Percentiles rank a stretch among this genome's conserved stretches.
These are phyloP conservation scores for Coelopa pilipes DNA, from an alignment of 2,888 invertebrate species.

Conservation along the genomic window DNA sequence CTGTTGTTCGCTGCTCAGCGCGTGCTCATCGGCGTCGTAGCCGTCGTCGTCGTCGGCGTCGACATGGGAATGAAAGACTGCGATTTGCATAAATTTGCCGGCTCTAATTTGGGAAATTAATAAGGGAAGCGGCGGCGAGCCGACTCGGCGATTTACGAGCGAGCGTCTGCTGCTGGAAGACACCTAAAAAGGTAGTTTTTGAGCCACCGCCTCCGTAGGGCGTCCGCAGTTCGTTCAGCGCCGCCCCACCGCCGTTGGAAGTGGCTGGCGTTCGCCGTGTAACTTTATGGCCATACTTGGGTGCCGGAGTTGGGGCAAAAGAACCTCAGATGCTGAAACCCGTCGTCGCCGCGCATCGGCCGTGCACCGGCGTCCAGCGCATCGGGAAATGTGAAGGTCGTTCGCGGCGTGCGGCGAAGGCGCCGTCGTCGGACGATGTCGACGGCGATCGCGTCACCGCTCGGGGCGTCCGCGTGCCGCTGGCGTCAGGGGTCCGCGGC, in stretches of 20 bases:
- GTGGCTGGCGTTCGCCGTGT: not conserved
- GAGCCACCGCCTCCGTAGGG: too few relatives aligned
- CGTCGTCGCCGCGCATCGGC: not conserved
- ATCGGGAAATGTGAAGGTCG: constrained; percentile 20
- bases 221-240: too few relatives aligned
- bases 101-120: too few relatives aligned
- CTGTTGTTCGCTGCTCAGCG: not conserved
- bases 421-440: not conserved
- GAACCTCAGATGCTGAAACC: not conserved
- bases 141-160: too few relatives aligned
- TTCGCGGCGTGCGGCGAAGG: not conserved
- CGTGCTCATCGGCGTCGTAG: not conserved
- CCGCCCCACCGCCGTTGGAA: too few relatives aligned
- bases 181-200: too few relatives aligned
- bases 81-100: too few relatives aligned
- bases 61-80: too few relatives aligned
- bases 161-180: too few relatives aligned
- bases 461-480: not conserved
- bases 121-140: too few relatives aligned
- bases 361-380: not conserved
- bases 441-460: not conserved
- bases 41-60: too few relatives aligned
- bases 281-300: not conserved
- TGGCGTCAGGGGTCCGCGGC: not conserved
- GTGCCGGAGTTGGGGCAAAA: not conserved